Conservation (phyloP, 2,113 vertebrate genomes). For the Eubucco bourcierii region DNA sequence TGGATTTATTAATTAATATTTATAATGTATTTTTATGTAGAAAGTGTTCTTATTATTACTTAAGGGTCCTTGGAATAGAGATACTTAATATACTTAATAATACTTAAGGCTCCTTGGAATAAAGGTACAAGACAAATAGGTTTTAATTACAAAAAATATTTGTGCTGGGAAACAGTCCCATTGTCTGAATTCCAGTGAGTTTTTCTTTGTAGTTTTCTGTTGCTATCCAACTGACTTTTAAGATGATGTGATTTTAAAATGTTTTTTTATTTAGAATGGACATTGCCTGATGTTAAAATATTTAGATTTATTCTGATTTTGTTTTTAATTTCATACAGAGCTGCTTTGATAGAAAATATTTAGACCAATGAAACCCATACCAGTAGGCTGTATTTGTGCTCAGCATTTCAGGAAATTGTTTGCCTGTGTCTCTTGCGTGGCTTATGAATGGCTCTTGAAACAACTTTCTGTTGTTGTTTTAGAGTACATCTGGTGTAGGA, state of each 20-base stretch:
- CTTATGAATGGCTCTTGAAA: not conserved
- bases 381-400: not conserved
- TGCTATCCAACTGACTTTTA: not conserved
- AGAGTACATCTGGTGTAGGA: not conserved
- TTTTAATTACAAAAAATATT: not conserved
- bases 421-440: conserved; percentile 7
- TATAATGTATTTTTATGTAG: not conserved
- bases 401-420: conserved; percentile 30
- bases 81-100: too few relatives aligned
- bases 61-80: not conserved
- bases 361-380: not conserved
- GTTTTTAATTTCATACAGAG: not conserved
- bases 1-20: not conserved
- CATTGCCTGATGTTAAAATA: not conserved
- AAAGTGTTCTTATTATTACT: not conserved
- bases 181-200: not conserved
- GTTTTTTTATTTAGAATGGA: not conserved
- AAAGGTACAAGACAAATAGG: not conserved
- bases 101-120: not conserved
- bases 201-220: not conserved
- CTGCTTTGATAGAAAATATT: conserved; percentile 31
- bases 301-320: conserved; percentile 18
- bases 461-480: not conserved
- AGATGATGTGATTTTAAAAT: not conserved
- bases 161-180: not conserved